phyloP scores from a whole-genome alignment of 2,888 invertebrate genomes.

The Idaea dimidiata region DNA sequence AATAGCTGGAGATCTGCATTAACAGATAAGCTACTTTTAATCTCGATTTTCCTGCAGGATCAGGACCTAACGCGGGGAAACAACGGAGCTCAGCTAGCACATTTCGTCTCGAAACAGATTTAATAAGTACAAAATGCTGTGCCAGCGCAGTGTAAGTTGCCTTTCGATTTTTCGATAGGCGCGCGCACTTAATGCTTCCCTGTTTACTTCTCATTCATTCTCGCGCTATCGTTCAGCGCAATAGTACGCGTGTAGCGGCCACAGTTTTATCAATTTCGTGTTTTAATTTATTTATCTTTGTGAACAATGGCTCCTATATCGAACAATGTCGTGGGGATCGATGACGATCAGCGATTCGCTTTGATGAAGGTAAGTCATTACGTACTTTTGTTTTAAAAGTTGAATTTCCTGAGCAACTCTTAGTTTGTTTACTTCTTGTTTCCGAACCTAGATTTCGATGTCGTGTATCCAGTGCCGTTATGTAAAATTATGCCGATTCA shows the following conservation, averaged over 20 bases:
- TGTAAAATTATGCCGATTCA: background rate
- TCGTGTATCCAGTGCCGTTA: background rate
- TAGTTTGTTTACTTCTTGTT: background rate
- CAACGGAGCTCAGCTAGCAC: too few species aligned
- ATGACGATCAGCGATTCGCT: constrained; percentile 87
- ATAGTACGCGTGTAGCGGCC: constrained; percentile 20
- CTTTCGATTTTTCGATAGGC: constrained; percentile 10
- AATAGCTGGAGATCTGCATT: too few species aligned
- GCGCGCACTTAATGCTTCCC: background rate
- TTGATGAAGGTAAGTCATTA: constrained; percentile 85
- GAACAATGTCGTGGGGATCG: constrained; percentile 76
- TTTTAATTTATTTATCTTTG: constrained; percentile 19
- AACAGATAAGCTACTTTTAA: too few species aligned
- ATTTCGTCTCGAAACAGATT: background rate
- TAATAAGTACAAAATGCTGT: background rate
- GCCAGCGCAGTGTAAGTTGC: constrained; percentile 12
- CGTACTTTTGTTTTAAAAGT: background rate
- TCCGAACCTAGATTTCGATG: background rate
- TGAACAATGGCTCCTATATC: constrained; percentile 68
- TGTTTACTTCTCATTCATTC: constrained; percentile 22
- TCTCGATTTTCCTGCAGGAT: too few species aligned
- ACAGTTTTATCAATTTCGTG: constrained; percentile 10
- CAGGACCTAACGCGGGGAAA: too few species aligned
- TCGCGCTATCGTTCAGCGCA: constrained; percentile 31
- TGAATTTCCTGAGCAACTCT: constrained; percentile 1